Evolutionary conservation across 53 echinoderm and acorn worm genomes (phyloP).

Genomic region (Henricia sp.): DNA sequence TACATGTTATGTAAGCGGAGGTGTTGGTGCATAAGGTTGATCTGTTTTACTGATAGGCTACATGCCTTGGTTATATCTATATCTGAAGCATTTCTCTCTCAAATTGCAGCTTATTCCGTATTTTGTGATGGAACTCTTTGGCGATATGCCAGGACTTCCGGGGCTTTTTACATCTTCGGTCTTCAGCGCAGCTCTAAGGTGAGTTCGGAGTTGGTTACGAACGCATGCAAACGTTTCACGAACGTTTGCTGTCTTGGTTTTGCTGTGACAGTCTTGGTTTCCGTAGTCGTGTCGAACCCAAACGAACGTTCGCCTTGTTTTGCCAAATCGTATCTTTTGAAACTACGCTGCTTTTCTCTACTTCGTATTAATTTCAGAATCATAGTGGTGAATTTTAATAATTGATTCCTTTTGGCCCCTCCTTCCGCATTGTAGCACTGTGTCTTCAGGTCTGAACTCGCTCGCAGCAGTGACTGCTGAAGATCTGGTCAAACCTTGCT

Average conservation of each 20-base stretch:
- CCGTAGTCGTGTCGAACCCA: background rate
- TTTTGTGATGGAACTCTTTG: conserved; percentile 87
- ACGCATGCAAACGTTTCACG: too few species aligned
- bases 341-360: background rate
- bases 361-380: background rate
- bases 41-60: too few species aligned
- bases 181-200: conserved; percentile 94
- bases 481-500: conserved; percentile 52
- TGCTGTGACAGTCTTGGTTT: too few species aligned
- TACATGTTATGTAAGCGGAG: too few species aligned
- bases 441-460: conserved; percentile 64
- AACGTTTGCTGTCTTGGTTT: background rate
- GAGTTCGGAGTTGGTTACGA: background rate
- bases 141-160: conserved; percentile 75
- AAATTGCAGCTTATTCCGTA: conserved; percentile 77
- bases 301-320: background rate
- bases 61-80: too few species aligned
- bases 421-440: conserved; percentile 29
- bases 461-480: conserved; percentile 63
- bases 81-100: background rate
- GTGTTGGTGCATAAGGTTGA: too few species aligned
- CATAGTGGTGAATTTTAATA: background rate
- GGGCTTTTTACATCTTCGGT: conserved; percentile 87
- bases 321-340: background rate
- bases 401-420: background rate